Conservation (phyloP, 2,797 vertebrate species). For the Brachyrhaphis roseni region DNA sequence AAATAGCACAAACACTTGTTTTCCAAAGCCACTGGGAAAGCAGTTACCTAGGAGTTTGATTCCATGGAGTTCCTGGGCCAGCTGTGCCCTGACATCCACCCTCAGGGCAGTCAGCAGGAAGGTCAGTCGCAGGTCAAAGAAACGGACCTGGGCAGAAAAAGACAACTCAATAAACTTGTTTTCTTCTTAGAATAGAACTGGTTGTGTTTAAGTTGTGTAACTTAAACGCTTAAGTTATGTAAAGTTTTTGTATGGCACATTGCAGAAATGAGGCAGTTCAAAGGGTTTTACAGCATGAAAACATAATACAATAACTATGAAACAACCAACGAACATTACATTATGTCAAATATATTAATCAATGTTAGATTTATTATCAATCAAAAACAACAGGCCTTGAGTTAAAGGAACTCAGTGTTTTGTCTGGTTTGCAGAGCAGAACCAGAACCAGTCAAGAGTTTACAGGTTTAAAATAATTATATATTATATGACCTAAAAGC, state of each 20-base stretch:
- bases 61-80: slow-evolving; percentile 87
- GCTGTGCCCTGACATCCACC: slow-evolving; percentile 85
- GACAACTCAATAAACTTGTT: background rate
- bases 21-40: background rate
- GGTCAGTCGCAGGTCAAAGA: slow-evolving; percentile 90
- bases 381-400: no score
- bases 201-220: no score
- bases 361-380: no score
- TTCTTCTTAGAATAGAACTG: background rate
- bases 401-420: no score
- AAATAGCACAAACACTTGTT: background rate
- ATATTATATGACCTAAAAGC: background rate
- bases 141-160: slow-evolving; percentile 76
- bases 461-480: background rate
- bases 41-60: slow-evolving; percentile 84
- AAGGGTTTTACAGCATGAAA: no score
- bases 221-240: no score
- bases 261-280: no score
- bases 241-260: no score
- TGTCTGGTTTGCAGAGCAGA: no score
- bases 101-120: slow-evolving; percentile 90
- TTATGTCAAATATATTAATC: no score
- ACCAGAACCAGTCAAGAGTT: background rate
- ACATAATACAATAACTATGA: no score
- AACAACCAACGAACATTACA: no score